Evolutionary conservation across 92 coral and sea anemone species (phyloP).

Genomic region (Porites lobata): DNA sequence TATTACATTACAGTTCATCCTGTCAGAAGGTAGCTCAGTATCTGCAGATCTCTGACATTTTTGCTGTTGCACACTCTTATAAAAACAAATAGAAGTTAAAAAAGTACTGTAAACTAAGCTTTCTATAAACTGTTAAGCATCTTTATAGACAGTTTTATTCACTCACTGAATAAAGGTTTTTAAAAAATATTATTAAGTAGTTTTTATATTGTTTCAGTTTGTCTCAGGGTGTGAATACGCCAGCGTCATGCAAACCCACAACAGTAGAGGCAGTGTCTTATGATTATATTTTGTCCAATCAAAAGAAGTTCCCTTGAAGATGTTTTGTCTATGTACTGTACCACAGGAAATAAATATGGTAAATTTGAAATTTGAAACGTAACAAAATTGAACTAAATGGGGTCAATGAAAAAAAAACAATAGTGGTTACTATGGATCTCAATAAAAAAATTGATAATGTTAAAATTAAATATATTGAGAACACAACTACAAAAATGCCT

Average conservation of each 20-base stretch:
- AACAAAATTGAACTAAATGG: constrained; percentile 25
- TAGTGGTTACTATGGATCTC: background rate
- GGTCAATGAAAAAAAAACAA: background rate
- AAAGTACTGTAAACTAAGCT: background rate
- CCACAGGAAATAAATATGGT: constrained; percentile 22
- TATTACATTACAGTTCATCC: background rate
- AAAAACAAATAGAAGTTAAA: background rate
- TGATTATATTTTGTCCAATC: constrained; percentile 29
- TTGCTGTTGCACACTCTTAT: background rate
- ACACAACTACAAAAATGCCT: background rate
- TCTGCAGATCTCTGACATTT: background rate
- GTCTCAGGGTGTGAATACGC: constrained; percentile 26
- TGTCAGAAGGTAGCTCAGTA: background rate
- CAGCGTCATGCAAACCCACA: constrained; percentile 10
- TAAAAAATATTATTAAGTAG: constrained; percentile 10
- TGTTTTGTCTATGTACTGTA: constrained; percentile 34
- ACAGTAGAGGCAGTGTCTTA: constrained; percentile 10
- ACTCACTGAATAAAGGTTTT: background rate
- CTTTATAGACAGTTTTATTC: background rate
- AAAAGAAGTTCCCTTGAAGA: background rate
- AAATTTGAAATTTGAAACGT: constrained; percentile 20
- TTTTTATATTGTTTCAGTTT: constrained; percentile 13
- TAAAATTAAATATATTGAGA: constrained; percentile 1
- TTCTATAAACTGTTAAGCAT: background rate
- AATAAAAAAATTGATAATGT: too few relatives aligned